A percentile compares a stretch with the other conserved stretches of the same genome.
Evolutionary conservation across 2,888 invertebrate species (phyloP).

Genomic region (Agrilus cyanescens): DNA sequence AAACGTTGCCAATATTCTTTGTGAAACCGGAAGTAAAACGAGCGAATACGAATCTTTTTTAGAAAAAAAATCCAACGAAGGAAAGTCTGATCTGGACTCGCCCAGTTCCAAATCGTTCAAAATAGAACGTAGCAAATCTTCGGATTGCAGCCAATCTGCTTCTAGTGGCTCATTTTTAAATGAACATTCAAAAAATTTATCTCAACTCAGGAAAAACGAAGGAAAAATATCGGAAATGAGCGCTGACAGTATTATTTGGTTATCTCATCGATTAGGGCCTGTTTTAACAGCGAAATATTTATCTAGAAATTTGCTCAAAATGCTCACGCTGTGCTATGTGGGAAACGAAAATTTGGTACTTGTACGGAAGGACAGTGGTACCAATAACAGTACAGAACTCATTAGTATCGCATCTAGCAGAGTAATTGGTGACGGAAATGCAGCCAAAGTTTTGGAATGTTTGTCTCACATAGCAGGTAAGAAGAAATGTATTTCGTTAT

Average conservation of each 20-base stretch:
- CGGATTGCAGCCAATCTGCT: conserved; percentile 7
- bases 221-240: conserved; percentile 74
- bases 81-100: conserved; percentile 11
- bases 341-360: conserved; percentile 63
- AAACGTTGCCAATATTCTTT: conserved; percentile 46
- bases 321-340: conserved; percentile 88
- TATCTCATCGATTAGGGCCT: conserved; percentile 87
- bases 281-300: conserved; percentile 85
- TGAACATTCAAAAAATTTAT: conserved; percentile 1
- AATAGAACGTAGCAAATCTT: conserved; percentile 6
- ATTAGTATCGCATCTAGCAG: conserved; percentile 53
- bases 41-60: conserved; percentile 34
- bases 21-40: conserved; percentile 51
- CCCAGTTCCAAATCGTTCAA: conserved; percentile 3
- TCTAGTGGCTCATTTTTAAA: conserved; percentile 8
- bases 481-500: conserved; percentile 16
- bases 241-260: conserved; percentile 79
- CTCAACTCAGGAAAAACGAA: conserved; percentile 18
- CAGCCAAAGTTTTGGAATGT: conserved; percentile 80
- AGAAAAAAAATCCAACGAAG: conserved; percentile 13
- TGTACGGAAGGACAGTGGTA: conserved; percentile 30
- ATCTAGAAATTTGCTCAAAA: conserved; percentile 81
- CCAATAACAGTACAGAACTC: conserved; percentile 35
- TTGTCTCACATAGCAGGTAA: conserved; percentile 76
- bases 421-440: conserved; percentile 69